These are phyloP conservation scores for Tokudaia tokunoshimensis DNA, from an alignment of 2,797 vertebrate species.

Conservation along the genomic window DNA sequence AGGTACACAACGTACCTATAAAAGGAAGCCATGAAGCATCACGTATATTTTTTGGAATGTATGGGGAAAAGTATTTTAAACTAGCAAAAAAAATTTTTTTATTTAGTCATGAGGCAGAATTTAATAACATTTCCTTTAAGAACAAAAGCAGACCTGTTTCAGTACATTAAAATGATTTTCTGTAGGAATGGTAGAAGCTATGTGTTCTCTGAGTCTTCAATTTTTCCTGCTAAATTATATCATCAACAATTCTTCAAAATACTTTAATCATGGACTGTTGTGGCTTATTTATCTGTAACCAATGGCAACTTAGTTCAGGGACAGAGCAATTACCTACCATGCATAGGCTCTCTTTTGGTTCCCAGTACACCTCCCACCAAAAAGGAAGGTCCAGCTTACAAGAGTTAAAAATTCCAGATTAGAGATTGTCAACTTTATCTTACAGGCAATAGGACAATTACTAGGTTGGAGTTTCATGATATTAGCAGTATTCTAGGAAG, in stretches of 20 bases:
- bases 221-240: slow-evolving; percentile 49
- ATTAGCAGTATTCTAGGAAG: slow-evolving; percentile 28
- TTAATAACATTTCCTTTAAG: slow-evolving; percentile 50
- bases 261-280: background rate
- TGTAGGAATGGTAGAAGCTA: background rate
- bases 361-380: background rate
- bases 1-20: background rate
- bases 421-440: slow-evolving; percentile 48
- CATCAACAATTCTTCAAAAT: slow-evolving; percentile 48
- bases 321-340: background rate
- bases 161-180: background rate
- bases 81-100: background rate
- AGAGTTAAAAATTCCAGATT: slow-evolving; percentile 55
- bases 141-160: slow-evolving; percentile 23
- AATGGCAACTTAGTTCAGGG: background rate
- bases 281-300: slow-evolving; percentile 16
- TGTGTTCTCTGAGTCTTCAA: slow-evolving; percentile 37
- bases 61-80: background rate
- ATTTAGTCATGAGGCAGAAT: slow-evolving; percentile 31
- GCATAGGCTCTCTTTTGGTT: background rate
- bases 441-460: background rate
- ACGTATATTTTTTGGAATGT: slow-evolving; percentile 20
- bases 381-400: slow-evolving; percentile 36
- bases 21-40: slow-evolving; percentile 39
- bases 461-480: background rate